A percentile compares a stretch with the other conserved stretches of the same genome.
Conservation (phyloP, 2,113 vertebrate genomes). For the Gopherus evgoodei region DNA sequence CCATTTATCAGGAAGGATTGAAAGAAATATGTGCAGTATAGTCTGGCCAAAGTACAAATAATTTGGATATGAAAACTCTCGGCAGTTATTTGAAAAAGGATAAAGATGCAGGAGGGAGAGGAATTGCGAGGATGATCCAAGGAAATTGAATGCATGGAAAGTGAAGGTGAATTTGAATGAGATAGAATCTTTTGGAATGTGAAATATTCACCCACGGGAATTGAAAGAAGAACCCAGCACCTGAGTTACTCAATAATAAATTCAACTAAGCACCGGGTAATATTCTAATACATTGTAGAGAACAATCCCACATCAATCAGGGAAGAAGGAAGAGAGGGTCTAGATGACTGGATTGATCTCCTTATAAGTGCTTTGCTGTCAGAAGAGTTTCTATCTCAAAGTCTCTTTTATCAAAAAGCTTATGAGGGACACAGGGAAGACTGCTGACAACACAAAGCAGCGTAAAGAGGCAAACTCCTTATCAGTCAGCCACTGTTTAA, state of each 20-base stretch:
- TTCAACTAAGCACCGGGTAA: not conserved
- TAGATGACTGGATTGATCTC: fast-evolving
- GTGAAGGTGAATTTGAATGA: not conserved
- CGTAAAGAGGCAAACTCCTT: not conserved
- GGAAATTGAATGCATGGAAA: not conserved
- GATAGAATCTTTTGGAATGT: not conserved
- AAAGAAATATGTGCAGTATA: not conserved
- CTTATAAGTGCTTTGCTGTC: not conserved
- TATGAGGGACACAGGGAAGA: fast-evolving
- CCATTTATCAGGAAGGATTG: not conserved
- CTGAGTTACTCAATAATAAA: fast-evolving
- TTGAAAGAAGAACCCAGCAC: not conserved
- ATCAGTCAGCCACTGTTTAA: not conserved
- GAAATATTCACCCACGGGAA: not conserved
- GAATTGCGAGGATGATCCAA: not conserved
- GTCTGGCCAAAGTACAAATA: not conserved
- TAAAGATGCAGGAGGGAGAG: not conserved
- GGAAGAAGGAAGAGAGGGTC: not conserved
- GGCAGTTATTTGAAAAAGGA: not conserved
- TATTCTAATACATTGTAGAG: not conserved
- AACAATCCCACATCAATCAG: fast-evolving
- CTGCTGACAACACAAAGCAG: not conserved
- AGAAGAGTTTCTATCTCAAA: not conserved
- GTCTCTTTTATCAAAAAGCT: not conserved
- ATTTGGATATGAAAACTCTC: not conserved